Evolutionary conservation across 1,140 invertebrate genomes (phyloP).

Genomic region (Macrobrachium rosenbergii): DNA sequence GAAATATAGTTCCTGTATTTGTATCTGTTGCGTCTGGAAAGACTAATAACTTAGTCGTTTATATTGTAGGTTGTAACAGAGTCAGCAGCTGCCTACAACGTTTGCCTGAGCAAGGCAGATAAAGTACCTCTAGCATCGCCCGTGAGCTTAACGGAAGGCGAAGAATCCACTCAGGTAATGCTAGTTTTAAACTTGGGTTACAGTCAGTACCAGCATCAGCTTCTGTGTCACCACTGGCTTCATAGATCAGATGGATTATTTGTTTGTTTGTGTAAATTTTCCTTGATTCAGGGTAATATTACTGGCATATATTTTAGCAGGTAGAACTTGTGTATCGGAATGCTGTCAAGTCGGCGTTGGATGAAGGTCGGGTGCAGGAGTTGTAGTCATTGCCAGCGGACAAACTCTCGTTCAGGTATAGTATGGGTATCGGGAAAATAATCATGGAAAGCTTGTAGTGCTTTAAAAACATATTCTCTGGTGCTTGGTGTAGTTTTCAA

Average conservation of each 20-base stretch:
- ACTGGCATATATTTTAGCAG: neutral
- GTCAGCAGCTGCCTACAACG: conserved; percentile 59
- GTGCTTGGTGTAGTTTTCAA: no score
- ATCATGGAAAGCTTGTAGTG: no score
- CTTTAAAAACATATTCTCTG: no score
- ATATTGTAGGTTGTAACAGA: conserved; percentile 66
- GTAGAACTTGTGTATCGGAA: conserved; percentile 13
- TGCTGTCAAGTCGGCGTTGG: conserved; percentile 8
- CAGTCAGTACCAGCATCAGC: no score
- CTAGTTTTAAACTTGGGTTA: no score
- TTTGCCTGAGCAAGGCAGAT: conserved; percentile 58
- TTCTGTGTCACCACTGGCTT: no score
- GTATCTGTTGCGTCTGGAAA: neutral
- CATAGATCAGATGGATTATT: neutral
- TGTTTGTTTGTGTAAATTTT: conserved; percentile 25
- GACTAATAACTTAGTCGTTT: neutral
- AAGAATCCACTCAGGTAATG: conserved; percentile 56
- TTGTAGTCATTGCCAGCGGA: conserved; percentile 29
- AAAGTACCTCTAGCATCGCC: conserved; percentile 54
- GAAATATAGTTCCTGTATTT: neutral
- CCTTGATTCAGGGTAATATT: neutral
- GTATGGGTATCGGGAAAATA: neutral
- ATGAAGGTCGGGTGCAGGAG: conserved; percentile 30
- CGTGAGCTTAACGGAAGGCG: conserved; percentile 67
- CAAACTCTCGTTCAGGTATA: conserved; percentile 6